Percentiles rank a stretch among this genome's conserved stretches.
phyloP scores from a whole-genome alignment of 2,888 invertebrate species.

The Apamea sordens region DNA sequence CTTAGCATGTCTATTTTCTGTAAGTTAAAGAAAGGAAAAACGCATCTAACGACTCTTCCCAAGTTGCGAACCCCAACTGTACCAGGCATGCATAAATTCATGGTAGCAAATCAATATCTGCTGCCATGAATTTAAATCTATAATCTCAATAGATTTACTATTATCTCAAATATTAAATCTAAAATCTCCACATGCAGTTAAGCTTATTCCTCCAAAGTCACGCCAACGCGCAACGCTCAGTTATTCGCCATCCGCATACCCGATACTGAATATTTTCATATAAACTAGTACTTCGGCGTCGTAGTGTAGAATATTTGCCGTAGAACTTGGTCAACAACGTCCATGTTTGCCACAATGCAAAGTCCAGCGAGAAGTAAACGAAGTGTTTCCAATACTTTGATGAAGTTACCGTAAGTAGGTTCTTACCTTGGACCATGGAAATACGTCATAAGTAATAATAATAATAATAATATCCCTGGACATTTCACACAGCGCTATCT shows the following conservation, averaged over 20 bases:
- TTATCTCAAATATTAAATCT: slow-evolving; percentile 1
- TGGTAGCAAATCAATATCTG: not conserved
- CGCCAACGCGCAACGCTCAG: not conserved
- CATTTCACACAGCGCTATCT: no score
- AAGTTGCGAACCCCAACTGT: no score
- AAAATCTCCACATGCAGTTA: not conserved
- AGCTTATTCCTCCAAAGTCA: slow-evolving; percentile 14
- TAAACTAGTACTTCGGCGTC: slow-evolving; percentile 12
- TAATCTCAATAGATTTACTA: not conserved
- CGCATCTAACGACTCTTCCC: no score
- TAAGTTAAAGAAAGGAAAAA: no score
- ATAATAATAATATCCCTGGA: no score
- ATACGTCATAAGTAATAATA: slow-evolving; percentile 27
- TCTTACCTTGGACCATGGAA: slow-evolving; percentile 41
- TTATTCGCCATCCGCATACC: slow-evolving; percentile 7
- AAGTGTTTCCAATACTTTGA: slow-evolving; percentile 57
- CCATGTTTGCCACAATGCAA: slow-evolving; percentile 31
- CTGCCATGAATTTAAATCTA: no score
- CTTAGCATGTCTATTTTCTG: no score
- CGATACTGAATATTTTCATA: slow-evolving; percentile 44
- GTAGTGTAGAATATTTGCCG: slow-evolving; percentile 31
- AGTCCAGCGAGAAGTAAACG: slow-evolving; percentile 35
- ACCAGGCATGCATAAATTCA: not conserved
- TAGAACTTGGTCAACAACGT: slow-evolving; percentile 36
- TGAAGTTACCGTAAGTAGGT: slow-evolving; percentile 57